Evolutionary conservation across 2,113 vertebrate genomes (phyloP), one percentile per base, ranked within the genome.

Genomic region (Stercorarius parasiticus): DNA sequence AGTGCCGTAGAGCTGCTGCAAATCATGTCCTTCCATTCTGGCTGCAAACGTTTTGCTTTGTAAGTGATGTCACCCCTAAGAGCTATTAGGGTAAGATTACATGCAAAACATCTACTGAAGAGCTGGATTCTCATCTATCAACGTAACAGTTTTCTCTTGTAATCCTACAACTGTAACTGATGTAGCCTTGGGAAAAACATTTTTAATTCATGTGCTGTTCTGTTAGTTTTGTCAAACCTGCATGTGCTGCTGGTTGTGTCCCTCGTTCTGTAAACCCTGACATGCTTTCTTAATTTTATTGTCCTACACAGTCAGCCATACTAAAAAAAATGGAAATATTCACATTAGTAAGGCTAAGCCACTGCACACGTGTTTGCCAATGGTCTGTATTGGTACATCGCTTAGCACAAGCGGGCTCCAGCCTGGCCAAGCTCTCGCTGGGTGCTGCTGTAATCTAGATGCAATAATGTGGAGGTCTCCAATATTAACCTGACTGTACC

Each of bases 401-500:
- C 7, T 79, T 10, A 18, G 36, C n/a, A 38, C 13, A 58, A 40
- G 42, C 0, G 1, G 58, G 82, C 59, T 84, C 30, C 17, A 8
- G 49, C 21, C 42, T 45, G 30, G 29, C 74, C 0, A 0, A 61
- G 74, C 45, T 89, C 26, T 49, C 0, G 0, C 27, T 49, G 52
- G 66, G 32, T 0, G 0, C 59, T 59, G 45, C 82, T 90, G 30
- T 40, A 38, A 29, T 9, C 30, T 3, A 49, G 69, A 21, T 10
- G 14, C 25, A 32, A 20, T 13, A 23, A 17, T 0, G 5, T 43
- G 32, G 32, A 71, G 53, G 43, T 65, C n/a, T 86, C 17, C 43
- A 55, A 3, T 25, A 49, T 19, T 32, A 59, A 36, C 36, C 23
- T 49, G 25, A 23, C 43, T 79, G 23, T 43, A 64, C 20, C 15